These are phyloP conservation scores for Aviceda subcristata DNA, from an alignment of 2,113 vertebrate species.

Conservation along the genomic window DNA sequence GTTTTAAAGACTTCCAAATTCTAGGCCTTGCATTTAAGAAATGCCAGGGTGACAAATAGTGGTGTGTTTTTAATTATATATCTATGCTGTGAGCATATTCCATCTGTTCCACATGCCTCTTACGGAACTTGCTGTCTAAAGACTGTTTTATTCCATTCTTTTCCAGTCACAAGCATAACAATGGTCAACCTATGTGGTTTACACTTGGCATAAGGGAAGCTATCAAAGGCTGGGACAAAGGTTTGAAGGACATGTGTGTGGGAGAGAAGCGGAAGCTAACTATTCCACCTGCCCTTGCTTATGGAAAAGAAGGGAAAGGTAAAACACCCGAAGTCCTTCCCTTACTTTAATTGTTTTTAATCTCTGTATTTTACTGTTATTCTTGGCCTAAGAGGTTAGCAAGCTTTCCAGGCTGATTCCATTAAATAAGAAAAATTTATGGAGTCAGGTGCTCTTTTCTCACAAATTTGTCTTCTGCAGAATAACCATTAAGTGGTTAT, in stretches of 20 bases:
- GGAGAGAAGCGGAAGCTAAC: constrained; percentile 91
- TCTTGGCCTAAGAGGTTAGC: background rate
- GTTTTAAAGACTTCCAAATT: background rate
- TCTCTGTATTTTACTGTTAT: background rate
- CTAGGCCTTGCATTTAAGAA: background rate
- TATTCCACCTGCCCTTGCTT: constrained; percentile 86
- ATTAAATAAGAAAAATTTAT: background rate
- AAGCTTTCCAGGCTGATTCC: background rate
- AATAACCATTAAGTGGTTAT: background rate
- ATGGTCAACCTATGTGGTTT: constrained; percentile 93
- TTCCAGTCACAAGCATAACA: constrained; percentile 84
- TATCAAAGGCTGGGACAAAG: constrained; percentile 93
- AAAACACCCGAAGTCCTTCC: background rate
- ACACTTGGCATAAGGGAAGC: constrained; percentile 90
- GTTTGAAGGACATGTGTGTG: constrained; percentile 89
- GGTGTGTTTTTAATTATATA: background rate
- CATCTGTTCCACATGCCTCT: background rate
- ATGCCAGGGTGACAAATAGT: background rate
- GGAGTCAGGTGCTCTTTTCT: background rate
- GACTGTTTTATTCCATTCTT: background rate
- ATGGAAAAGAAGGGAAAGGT: constrained; percentile 98
- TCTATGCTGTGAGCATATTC: background rate
- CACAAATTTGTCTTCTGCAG: background rate
- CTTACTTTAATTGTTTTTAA: background rate
- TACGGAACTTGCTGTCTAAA: background rate